Evolutionary conservation across 2,113 vertebrate species (phyloP), one percentile per base, ranked within the genome.

Genomic region (Tenrec ecaudatus): DNA sequence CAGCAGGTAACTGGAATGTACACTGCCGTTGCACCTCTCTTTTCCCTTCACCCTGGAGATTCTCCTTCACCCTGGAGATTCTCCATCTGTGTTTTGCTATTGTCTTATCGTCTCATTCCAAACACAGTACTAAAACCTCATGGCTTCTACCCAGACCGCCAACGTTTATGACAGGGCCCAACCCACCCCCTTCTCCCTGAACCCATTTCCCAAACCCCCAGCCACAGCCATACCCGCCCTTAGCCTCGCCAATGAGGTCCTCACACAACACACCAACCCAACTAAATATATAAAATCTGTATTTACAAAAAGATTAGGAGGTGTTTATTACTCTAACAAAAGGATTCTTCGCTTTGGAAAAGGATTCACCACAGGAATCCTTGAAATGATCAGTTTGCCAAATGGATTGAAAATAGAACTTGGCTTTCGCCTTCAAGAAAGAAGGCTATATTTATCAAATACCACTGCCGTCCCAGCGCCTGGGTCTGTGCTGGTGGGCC

Each of bases 281-380:
- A 89, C 60, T 58, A 90, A 92, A 82, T 84, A 73, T 38, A 57
- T 80, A 64, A 85, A 90, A 75, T 76, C 38, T 85, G 1, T 85
- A 92, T 95, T 96, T 96, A 95, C 62, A 92, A 57, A 96, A 94
- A 86, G 79, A 89, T 94, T 91, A 96, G 33, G 62, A 95, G 47
- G n/a, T 76, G n/a, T 95, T 95, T 95, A 88, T 60, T 91, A 78
- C 64, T 91, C 85, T 96, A 89, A 96, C 87, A 88, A 79, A 94
- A 96, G 85, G 89, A 88, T 25, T 68, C 53, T 96, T 95, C 88
- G 75, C 95, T 95, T 92, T 95, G 84, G 89, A 84, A 62, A 94
- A 94, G 57, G 82, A 91, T 57, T 96, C 69, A 71, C 88, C 95
- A 53, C 94, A 95, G 69, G 85, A 96, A 95, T 93, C 64, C n/a